Evolutionary conservation across 2,888 invertebrate species (phyloP), one percentile per base, ranked within the genome.

Genomic region (Elmis aenea): DNA sequence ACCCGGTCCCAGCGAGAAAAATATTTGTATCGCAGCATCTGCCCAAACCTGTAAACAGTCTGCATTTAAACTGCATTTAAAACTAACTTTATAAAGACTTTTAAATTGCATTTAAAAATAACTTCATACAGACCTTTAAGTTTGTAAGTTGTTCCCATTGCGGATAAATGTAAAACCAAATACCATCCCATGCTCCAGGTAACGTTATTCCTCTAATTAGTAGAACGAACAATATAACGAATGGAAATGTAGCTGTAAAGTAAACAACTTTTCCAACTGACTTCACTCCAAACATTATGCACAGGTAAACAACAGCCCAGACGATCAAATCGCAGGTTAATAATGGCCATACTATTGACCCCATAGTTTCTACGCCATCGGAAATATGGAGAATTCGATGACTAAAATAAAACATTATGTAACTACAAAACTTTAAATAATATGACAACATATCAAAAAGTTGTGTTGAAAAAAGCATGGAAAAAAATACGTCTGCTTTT

Each of bases 21-120:
- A 91, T 48, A 93, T 84, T 68, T 93, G 92, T n/a, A 89, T 81
- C 0, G 90, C 89, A 1, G 93, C 93, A 64, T 92, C 91, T 1
- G 86, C 83, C 93, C 93, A 93, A 3, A 92, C 84, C 87, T 87
- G 23, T 26, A 12, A 28, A 22, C 6, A 8, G 2, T 26, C 12
- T 6, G 8, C 11, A 13, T 23, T 28, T 15, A 14, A 13, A 3
- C 10, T 21, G n/a, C 3, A 12, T 8, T 33, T 10, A 33, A 33
- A 9, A 33, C 32, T 16, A 13, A 13, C n/a, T 18, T 28, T 9
- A 13, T 28, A 2, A 28, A 28, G 6, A 9, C 8, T 32, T 11
- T 21, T 13, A 10, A 6, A 25, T 11, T 2, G 23, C 24, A 25
- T 18, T 20, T 18, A 18, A 5, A 18, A 18, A 8, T 18, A 6